phyloP scores from a whole-genome alignment of 1,140 invertebrate species.

The Megalopta genalis region DNA sequence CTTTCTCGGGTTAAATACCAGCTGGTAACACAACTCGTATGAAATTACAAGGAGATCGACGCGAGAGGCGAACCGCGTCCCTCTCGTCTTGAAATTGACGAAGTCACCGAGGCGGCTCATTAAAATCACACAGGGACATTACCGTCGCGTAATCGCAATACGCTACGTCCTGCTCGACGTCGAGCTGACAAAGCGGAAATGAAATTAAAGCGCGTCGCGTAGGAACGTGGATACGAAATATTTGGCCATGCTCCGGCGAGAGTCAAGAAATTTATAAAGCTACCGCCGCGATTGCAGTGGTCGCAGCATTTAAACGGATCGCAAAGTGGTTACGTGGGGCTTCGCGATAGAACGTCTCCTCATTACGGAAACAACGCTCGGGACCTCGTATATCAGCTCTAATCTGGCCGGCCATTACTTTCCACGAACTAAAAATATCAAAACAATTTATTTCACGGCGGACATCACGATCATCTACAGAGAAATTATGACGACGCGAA shows the following conservation, averaged over 20 bases:
- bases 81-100: background rate
- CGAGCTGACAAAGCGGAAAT: background rate
- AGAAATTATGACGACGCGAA: background rate
- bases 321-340: background rate
- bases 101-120: background rate
- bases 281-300: background rate
- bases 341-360: slow-evolving; percentile 5
- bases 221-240: background rate
- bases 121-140: no score
- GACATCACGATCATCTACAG: slow-evolving; percentile 24
- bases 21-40: background rate
- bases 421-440: slow-evolving; percentile 37
- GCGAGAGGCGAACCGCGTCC: background rate
- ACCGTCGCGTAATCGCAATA: no score
- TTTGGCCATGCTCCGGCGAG: background rate
- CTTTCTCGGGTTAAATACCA: no score
- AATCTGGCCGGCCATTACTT: slow-evolving; percentile 40
- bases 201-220: background rate
- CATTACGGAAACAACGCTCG: slow-evolving; percentile 36
- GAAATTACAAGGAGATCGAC: background rate
- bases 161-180: background rate
- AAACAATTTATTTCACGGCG: slow-evolving; percentile 36
- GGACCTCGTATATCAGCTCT: slow-evolving; percentile 23
- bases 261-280: slow-evolving; percentile 17
- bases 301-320: slow-evolving; percentile 20